These are phyloP conservation scores for Eudasyphora cyanicolor DNA, from an alignment of 2,888 invertebrate genomes.

Conservation along the genomic window DNA sequence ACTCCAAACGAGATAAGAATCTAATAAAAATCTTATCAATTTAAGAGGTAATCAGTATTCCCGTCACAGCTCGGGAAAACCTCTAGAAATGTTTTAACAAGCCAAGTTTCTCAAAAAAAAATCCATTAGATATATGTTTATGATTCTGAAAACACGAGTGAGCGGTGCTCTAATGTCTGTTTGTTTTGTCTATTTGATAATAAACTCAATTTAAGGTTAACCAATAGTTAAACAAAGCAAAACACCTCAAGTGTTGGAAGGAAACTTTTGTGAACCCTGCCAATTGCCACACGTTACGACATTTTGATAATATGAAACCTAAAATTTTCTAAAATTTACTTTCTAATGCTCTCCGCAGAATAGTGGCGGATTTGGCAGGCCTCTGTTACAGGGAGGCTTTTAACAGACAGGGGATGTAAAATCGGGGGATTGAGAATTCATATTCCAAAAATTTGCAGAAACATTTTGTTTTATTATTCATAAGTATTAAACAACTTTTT, in stretches of 20 bases:
- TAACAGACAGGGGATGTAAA: too few relatives aligned
- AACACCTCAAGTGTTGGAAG: conserved; percentile 59
- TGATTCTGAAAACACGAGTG: neutral
- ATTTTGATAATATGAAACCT: conserved; percentile 24
- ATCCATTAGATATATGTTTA: conserved; percentile 14
- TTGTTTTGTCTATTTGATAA: conserved; percentile 32
- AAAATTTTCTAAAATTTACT: conserved; percentile 33
- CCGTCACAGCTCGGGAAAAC: neutral
- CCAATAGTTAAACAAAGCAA: conserved; percentile 65
- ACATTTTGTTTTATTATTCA: too few relatives aligned
- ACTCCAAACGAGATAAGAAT: neutral
- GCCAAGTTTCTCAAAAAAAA: conserved; percentile 6
- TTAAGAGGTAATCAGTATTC: neutral
- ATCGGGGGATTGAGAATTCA: too few relatives aligned
- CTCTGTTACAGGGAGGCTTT: too few relatives aligned
- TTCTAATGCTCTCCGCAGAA: neutral
- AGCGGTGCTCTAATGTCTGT: neutral
- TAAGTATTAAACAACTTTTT: too few relatives aligned
- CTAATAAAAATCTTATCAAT: conserved; percentile 5
- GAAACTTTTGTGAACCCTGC: conserved; percentile 25
- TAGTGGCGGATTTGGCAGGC: neutral
- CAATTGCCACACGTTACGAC: conserved; percentile 38
- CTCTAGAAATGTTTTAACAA: neutral
- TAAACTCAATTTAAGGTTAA: conserved; percentile 68
- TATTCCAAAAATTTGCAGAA: too few relatives aligned